These are phyloP conservation scores for Dioctria rufipes DNA, from an alignment of 2,888 invertebrate genomes.

Conservation along the genomic window DNA sequence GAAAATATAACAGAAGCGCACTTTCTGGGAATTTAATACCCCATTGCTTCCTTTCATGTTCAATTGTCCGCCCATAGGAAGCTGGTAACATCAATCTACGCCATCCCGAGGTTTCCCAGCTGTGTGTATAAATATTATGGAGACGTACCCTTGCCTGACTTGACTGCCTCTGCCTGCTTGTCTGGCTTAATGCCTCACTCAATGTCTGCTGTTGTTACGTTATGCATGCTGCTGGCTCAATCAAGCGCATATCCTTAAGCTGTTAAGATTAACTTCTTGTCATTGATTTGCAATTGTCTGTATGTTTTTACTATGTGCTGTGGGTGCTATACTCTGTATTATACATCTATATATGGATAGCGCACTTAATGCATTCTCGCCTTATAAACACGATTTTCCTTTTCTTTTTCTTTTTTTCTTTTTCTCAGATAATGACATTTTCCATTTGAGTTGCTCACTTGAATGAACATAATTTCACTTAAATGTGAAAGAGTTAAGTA, in stretches of 20 bases:
- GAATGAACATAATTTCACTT: too few species aligned
- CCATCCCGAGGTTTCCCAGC: slow-evolving; percentile 2
- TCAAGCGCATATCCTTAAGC: slow-evolving; percentile 51
- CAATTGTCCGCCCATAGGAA: slow-evolving; percentile 33
- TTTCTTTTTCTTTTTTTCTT: background rate
- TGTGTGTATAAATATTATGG: slow-evolving; percentile 14
- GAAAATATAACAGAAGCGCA: slow-evolving; percentile 8
- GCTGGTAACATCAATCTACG: slow-evolving; percentile 25
- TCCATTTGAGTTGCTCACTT: too few species aligned
- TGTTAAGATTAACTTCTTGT: slow-evolving; percentile 47
- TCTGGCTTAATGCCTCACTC: background rate
- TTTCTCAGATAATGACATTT: slow-evolving; percentile 8
- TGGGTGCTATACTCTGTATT: background rate
- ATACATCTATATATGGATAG: background rate
- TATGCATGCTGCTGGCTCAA: slow-evolving; percentile 28
- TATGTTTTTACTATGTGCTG: too few species aligned
- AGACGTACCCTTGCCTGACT: slow-evolving; percentile 9
- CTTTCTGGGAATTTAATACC: slow-evolving; percentile 35
- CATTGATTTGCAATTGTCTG: slow-evolving; percentile 38
- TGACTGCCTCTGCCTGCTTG: background rate
- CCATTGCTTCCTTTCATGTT: slow-evolving; percentile 34
- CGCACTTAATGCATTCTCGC: slow-evolving; percentile 20
- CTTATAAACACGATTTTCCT: background rate
- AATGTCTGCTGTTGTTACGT: slow-evolving; percentile 28
- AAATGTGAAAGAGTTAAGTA: too few species aligned